Conservation (phyloP, 2,888 invertebrate genomes). For the Plebejus argus region DNA sequence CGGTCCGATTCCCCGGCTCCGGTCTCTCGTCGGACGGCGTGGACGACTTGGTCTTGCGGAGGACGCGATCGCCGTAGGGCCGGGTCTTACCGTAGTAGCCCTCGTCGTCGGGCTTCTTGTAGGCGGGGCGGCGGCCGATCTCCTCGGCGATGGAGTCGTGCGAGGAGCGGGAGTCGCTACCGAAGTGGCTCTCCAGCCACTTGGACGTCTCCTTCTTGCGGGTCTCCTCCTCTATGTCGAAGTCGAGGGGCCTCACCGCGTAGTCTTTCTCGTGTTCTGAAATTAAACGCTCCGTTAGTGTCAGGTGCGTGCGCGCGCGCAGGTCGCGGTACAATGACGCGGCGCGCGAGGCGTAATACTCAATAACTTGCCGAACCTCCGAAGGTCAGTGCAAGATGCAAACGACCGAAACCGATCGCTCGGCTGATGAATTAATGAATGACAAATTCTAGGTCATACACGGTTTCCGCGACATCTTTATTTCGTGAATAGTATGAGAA, state of each 20-base stretch:
- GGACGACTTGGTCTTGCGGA: slow-evolving; percentile 78
- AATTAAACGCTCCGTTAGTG: slow-evolving; percentile 59
- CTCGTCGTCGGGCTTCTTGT: slow-evolving; percentile 82
- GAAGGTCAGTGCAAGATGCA: slow-evolving; percentile 73
- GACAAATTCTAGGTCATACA: slow-evolving; percentile 68
- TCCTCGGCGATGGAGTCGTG: slow-evolving; percentile 85
- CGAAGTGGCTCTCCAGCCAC: slow-evolving; percentile 95
- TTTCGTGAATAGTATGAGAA: not conserved
- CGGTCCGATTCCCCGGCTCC: slow-evolving; percentile 66
- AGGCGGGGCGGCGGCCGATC: slow-evolving; percentile 82
- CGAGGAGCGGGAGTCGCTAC: slow-evolving; percentile 91
- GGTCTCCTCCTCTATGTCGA: slow-evolving; percentile 93
- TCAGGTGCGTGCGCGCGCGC: slow-evolving; percentile 62
- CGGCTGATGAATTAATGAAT: slow-evolving; percentile 64
- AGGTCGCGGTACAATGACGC: slow-evolving; percentile 58
- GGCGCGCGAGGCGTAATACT: slow-evolving; percentile 67
- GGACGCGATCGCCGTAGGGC: slow-evolving; percentile 70
- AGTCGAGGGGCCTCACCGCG: slow-evolving; percentile 90
- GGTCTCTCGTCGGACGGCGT: slow-evolving; percentile 77
- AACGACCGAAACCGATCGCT: slow-evolving; percentile 67
- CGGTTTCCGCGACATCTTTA: slow-evolving; percentile 2
- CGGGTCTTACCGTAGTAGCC: slow-evolving; percentile 73
- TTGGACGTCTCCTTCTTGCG: slow-evolving; percentile 94
- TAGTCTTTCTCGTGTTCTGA: slow-evolving; percentile 86
- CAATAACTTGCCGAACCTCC: slow-evolving; percentile 75